phyloP scores from a whole-genome alignment of 2,113 vertebrate genomes.

The Cnemophilus loriae region DNA sequence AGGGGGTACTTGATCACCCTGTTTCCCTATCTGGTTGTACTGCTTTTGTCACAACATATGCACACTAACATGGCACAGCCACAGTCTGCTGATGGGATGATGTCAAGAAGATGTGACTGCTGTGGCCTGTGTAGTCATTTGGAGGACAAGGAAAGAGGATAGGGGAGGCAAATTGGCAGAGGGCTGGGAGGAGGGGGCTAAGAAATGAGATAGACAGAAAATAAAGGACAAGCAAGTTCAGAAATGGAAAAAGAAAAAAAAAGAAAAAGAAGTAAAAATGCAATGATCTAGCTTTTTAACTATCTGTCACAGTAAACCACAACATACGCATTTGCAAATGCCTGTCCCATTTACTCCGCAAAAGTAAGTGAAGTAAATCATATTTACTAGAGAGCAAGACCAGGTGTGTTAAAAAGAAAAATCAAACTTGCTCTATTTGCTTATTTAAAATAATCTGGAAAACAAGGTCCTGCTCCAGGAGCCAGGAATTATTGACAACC shows the following conservation, averaged over 20 bases:
- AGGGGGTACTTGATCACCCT: background rate
- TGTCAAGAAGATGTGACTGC: background rate
- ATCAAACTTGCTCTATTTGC: background rate
- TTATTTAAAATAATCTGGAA: background rate
- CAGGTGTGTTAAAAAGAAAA: background rate
- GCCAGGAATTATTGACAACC: background rate
- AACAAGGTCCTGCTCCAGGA: background rate
- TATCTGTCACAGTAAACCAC: background rate
- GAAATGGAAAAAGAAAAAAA: background rate
- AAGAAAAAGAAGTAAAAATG: background rate
- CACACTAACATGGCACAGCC: background rate
- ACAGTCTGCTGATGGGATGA: background rate
- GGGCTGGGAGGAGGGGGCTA: background rate
- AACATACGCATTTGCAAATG: background rate
- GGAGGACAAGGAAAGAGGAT: background rate
- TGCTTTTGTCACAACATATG: slow-evolving; percentile 9
- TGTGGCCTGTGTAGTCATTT: background rate
- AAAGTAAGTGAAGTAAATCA: background rate
- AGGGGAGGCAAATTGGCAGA: background rate
- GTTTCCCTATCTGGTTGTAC: background rate
- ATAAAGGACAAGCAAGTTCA: background rate
- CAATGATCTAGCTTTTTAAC: background rate
- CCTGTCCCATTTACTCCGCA: background rate
- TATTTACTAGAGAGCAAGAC: background rate
- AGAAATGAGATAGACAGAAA: background rate